phyloP scores from a whole-genome alignment of 1,140 invertebrate genomes.

The Camponotus floridanus region DNA sequence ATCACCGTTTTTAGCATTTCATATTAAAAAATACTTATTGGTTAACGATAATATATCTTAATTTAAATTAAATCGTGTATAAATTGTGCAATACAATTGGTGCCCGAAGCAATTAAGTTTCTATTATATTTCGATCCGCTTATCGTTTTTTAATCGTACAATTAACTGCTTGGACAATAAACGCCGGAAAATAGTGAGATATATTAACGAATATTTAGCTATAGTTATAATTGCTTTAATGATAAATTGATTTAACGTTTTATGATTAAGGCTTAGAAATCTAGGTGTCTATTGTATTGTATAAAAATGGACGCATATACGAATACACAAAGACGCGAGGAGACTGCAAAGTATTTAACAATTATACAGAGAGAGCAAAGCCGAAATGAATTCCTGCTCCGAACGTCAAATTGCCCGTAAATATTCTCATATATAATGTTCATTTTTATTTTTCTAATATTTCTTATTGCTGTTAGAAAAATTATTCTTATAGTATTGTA shows the following conservation, averaged over 20 bases:
- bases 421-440: constrained; percentile 29
- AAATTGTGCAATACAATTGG: not conserved
- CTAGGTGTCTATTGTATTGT: constrained; percentile 1
- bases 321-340: constrained; percentile 15
- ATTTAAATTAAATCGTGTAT: not conserved
- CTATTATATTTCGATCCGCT: not conserved
- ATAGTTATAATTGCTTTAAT: constrained; percentile 24
- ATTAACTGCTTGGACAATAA: constrained; percentile 69
- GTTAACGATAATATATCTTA: not conserved
- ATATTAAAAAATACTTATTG: not conserved
- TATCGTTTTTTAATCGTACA: constrained; percentile 17
- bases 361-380: constrained; percentile 43
- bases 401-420: constrained; percentile 25
- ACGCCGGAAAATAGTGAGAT: constrained; percentile 7
- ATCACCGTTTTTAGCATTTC: not conserved
- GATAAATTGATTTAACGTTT: constrained; percentile 55
- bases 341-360: constrained; percentile 50
- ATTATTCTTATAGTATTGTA: constrained; percentile 38
- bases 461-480: constrained; percentile 10
- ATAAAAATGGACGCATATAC: constrained; percentile 21
- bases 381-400: constrained; percentile 24
- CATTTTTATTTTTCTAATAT: constrained; percentile 43
- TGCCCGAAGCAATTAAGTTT: not conserved
- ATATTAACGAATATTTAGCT: constrained; percentile 16
- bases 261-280: constrained; percentile 54